phyloP scores from a whole-genome alignment of 2,888 invertebrate species.

The Suillia variegata region DNA sequence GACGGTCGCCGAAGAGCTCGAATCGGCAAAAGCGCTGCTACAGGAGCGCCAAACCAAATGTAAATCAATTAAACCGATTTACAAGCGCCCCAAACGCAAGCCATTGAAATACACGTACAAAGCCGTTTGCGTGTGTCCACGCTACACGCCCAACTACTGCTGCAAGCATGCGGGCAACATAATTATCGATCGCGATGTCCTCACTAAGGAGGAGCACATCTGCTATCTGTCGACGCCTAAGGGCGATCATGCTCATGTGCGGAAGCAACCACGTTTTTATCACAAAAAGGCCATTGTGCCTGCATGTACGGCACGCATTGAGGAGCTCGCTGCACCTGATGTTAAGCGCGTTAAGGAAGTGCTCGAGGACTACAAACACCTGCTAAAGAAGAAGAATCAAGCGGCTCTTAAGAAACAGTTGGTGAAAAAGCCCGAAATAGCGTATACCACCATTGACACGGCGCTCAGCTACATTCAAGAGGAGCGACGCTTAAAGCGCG shows the following conservation, averaged over 20 bases:
- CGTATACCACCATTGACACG: constrained; percentile 42
- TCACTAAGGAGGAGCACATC: constrained; percentile 53
- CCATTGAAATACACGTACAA: constrained; percentile 41
- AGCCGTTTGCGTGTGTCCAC: constrained; percentile 46
- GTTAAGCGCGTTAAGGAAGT: constrained; percentile 42
- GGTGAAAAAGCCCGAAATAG: constrained; percentile 38
- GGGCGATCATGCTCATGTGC: constrained; percentile 35
- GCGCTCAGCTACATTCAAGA: constrained; percentile 53
- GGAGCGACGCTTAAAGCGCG: constrained; percentile 47
- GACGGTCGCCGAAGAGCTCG: constrained; percentile 50
- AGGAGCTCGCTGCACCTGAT: constrained; percentile 49
- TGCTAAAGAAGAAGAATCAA: constrained; percentile 40
- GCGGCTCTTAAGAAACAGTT: constrained; percentile 41
- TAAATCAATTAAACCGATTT: constrained; percentile 43
- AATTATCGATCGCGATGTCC: constrained; percentile 53
- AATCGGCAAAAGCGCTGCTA: constrained; percentile 42
- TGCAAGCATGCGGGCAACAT: constrained; percentile 55
- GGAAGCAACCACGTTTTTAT: constrained; percentile 32
- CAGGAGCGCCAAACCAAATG: constrained; percentile 43
- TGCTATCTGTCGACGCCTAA: constrained; percentile 54
- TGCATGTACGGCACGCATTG: constrained; percentile 52
- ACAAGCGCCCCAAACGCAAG: constrained; percentile 32
- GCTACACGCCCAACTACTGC: constrained; percentile 4
- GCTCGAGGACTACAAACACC: constrained; percentile 35
- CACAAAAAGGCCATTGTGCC: constrained; percentile 45